Evolutionary conservation across 2,113 vertebrate species (phyloP), one percentile per base, ranked within the genome.

Genomic region (Myiagra hebetior): DNA sequence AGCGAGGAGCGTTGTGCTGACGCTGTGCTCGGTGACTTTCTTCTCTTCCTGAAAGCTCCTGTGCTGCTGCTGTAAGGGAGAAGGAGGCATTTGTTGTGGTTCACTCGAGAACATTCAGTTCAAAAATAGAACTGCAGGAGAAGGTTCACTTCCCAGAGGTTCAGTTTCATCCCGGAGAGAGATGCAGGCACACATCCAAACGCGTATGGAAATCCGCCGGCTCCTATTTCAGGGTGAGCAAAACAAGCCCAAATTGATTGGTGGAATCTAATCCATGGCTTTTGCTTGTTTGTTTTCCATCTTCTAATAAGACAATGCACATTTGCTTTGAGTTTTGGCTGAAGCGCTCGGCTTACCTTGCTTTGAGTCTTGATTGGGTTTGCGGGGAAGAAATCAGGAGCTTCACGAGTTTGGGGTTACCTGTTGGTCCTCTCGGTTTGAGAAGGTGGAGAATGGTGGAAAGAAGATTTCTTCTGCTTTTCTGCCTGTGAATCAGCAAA

Each of bases 81-180:
- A 27, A 75, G 62, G 86, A 93, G 86, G 53, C 37, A 91, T 95
- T 95, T 94, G 85, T 93, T 97, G 91, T 91, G 88, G 90, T 73
- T 96, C 80, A 73, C 80, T 85, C 7, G 23, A 89, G 95, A 97
- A 92, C 92, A 81, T 87, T 89, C 69, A 69, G 85, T 91, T 93
- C 96, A 92, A 60, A 96, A 96, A 93, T 84, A 97, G 80, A 31
- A 37, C 65, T 96, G 88, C 83, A 73, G 93, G 92, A 84, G 75
- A 37, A 93, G 93, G 50, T 68, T 90, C 47, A 13, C 79, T 62
- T 89, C 79, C 55, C 67, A 83, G 75, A 56, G 79, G 82, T 95
- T 94, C 15, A 4, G 55, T 94, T 83, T 67, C 75, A 2, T 9
- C 31, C n/a, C 37, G 10, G 59, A 0, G 0, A 18, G 39, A 81